A percentile compares a stretch with the other conserved stretches of the same genome.
Evolutionary conservation across 2,797 vertebrate genomes (phyloP).

Genomic region (Enteromius anoplus): DNA sequence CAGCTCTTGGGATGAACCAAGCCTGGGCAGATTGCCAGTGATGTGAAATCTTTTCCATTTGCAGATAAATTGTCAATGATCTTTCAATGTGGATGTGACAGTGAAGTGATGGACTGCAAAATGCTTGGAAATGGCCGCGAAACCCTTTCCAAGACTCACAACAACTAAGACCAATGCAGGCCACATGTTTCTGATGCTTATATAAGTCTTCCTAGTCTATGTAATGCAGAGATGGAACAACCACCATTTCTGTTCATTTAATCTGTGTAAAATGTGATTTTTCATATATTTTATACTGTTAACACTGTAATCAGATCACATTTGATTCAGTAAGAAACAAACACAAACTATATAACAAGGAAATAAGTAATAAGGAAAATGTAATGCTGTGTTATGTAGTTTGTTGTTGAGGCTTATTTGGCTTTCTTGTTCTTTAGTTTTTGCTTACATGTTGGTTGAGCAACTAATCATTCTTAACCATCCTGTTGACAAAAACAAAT

Average conservation of each 20-base stretch:
- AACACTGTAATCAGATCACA: background rate
- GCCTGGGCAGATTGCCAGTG: constrained; percentile 35
- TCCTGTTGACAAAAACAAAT: constrained; percentile 11
- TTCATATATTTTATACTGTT: background rate
- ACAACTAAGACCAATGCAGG: constrained; percentile 17
- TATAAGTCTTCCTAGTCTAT: background rate
- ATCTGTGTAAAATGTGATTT: background rate
- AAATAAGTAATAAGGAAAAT: background rate
- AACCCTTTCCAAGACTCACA: constrained; percentile 31
- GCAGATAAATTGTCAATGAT: constrained; percentile 36
- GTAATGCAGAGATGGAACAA: background rate
- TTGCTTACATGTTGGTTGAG: constrained; percentile 6
- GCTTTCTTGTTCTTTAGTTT: background rate
- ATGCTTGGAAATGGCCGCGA: constrained; percentile 18
- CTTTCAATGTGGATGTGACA: constrained; percentile 23
- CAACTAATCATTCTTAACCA: background rate
- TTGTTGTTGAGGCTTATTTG: background rate
- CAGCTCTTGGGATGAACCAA: constrained; percentile 37
- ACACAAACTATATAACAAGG: background rate
- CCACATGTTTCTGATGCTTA: constrained; percentile 31
- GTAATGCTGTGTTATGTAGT: background rate
- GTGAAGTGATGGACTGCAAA: constrained; percentile 34
- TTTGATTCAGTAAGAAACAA: background rate
- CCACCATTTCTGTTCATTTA: background rate
- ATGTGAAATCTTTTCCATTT: constrained; percentile 45